Conservation (phyloP, 2,113 vertebrate genomes). For the Atrichornis clamosus region DNA sequence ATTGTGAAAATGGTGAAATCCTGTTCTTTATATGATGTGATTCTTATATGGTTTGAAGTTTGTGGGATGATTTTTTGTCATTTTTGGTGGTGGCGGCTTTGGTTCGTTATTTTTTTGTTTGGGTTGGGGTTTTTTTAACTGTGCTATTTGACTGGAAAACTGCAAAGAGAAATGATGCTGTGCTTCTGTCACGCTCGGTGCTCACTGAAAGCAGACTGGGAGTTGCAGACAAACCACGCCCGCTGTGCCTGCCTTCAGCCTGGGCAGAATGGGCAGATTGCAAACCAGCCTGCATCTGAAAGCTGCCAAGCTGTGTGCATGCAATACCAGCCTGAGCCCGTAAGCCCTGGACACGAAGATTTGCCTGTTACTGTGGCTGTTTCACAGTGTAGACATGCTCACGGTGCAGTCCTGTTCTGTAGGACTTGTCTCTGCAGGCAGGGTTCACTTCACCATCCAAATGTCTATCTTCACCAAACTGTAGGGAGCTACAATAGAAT, state of each 20-base stretch:
- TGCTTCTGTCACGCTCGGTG: neutral
- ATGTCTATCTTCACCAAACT: neutral
- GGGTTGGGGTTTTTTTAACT: neutral
- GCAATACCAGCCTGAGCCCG: neutral
- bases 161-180: neutral
- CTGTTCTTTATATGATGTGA: neutral
- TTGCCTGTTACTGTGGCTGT: neutral
- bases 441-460: neutral
- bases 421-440: neutral
- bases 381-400: neutral
- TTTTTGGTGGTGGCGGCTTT: neutral
- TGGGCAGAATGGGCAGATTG: neutral
- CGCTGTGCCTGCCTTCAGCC: neutral
- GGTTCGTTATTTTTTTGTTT: rapidly evolving
- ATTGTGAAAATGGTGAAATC: neutral
- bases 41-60: neutral
- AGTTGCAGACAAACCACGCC: neutral
- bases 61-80: neutral
- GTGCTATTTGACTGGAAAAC: neutral
- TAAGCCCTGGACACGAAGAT: neutral
- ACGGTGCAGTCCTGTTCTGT: rapidly evolving
- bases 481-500: neutral
- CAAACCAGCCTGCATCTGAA: neutral
- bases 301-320: neutral
- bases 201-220: neutral